Base-by-base conservation (phyloP, 2,888 invertebrate genomes). In the Drosophila phalerata region DNA sequence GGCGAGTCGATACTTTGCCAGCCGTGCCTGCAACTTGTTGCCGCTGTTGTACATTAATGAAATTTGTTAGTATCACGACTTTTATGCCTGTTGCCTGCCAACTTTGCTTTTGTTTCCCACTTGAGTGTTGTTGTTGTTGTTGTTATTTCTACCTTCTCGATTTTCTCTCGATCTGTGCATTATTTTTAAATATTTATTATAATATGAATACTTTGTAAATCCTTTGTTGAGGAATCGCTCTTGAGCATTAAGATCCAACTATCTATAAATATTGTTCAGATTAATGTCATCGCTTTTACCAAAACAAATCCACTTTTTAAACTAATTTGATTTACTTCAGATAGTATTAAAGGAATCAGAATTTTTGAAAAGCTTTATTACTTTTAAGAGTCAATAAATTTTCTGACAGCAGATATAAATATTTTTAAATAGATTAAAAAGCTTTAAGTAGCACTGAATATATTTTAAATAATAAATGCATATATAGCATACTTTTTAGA, bases 1-100 rank as follows among this genome's bases (percentile, higher is more conserved):
- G 55, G 61, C 28, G 25, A 28, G 6, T 28, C 28, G 8, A 28
- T 8, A 8, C 28, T 28, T 28, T 28, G 28, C 28, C 28, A 58
- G 64, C 67, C 62, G 67, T 69, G 85, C 62, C 76, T 73, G 87
- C 89, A 85, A 85, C 85, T 85, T 89, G 85, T 89, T 89, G 83
- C 79, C 85, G 74, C 81, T 90, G 90, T 90, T 87, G 80, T 84
- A 90, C 90, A 90, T 86, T 85, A 88, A 87, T 82, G 87, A 90
- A 90, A 90, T 90, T 90, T 91, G 91, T 90, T 90, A 79, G 87
- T 85, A 89, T 90, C 90, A 90, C 90, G 91, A 91, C 79, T 86
- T 88, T 83, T 88, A 78, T 86, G 88, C 84, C 88, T 81, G 85
- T 81, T 82, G 87, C 61, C 85, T 85, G 82, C 79, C 71, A 76